Conservation (phyloP, 2,797 vertebrate species). For the Gymnocypris eckloni region DNA sequence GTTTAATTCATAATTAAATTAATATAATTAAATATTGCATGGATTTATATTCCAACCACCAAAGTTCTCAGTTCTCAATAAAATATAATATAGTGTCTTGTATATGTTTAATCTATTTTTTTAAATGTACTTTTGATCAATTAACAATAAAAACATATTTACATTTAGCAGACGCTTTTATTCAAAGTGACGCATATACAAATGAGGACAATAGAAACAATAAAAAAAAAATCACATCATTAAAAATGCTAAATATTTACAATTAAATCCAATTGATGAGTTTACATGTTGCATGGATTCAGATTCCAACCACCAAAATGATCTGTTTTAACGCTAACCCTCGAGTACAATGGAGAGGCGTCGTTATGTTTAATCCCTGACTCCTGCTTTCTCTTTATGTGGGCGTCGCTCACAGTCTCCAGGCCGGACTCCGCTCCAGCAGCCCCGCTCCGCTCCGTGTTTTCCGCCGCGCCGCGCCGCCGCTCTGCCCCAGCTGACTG, state of each 20-base stretch:
- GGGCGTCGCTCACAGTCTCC: background rate
- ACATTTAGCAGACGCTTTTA: background rate
- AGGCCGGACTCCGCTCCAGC: slow-evolving; percentile 10
- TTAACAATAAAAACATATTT: too few species aligned
- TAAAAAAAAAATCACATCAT: background rate
- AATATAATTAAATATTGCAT: background rate
- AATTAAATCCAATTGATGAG: background rate
- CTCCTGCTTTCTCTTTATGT: background rate
- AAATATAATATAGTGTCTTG: too few species aligned
- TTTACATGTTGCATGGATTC: background rate
- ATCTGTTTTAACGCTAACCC: background rate
- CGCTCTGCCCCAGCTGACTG: slow-evolving; percentile 82
- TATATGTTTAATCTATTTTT: too few species aligned
- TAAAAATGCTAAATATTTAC: background rate
- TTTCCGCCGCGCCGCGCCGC: slow-evolving; percentile 61
- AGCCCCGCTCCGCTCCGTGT: slow-evolving; percentile 64
- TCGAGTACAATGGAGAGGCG: background rate
- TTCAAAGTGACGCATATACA: too few species aligned
- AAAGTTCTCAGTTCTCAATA: too few species aligned
- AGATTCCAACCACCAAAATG: background rate
- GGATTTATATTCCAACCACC: background rate
- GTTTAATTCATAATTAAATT: background rate
- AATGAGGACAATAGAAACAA: background rate
- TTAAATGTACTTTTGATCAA: background rate
- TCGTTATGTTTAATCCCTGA: background rate